phyloP scores from a whole-genome alignment of 2,888 invertebrate species.

The Dione vanillae region DNA sequence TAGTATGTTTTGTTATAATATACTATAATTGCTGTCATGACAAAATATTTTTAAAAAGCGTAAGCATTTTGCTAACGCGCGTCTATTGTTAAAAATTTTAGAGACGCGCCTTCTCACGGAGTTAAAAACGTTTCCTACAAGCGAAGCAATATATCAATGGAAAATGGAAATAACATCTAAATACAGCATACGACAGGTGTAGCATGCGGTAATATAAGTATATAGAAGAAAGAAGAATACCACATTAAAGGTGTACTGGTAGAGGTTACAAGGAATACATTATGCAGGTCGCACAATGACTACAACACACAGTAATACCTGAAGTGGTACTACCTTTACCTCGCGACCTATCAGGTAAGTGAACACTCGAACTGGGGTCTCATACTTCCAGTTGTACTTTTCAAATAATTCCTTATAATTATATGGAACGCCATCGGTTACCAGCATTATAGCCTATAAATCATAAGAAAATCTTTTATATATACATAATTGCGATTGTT shows the following conservation, averaged over 20 bases:
- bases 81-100: too few species aligned
- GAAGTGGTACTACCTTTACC: constrained; percentile 86
- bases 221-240: constrained; percentile 67
- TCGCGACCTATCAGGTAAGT: constrained; percentile 98
- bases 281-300: constrained; percentile 83
- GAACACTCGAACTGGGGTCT: constrained; percentile 96
- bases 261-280: constrained; percentile 74
- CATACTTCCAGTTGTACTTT: constrained; percentile 92
- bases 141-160: constrained; percentile 41
- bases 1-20: too few species aligned
- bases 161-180: constrained; percentile 36
- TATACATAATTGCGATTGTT: too few species aligned
- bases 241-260: constrained; percentile 82
- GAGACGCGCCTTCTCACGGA: too few species aligned
- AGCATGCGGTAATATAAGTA: constrained; percentile 43
- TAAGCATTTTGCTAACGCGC: too few species aligned
- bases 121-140: constrained; percentile 7
- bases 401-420: constrained; percentile 96
- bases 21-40: too few species aligned
- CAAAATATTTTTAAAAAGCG: too few species aligned
- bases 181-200: constrained; percentile 28
- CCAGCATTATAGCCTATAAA: constrained; percentile 96
- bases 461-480: constrained; percentile 36
- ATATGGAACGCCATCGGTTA: constrained; percentile 99
- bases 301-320: constrained; percentile 83